Evolutionary conservation across 2,113 vertebrate genomes (phyloP).

Genomic region (Puma concolor): DNA sequence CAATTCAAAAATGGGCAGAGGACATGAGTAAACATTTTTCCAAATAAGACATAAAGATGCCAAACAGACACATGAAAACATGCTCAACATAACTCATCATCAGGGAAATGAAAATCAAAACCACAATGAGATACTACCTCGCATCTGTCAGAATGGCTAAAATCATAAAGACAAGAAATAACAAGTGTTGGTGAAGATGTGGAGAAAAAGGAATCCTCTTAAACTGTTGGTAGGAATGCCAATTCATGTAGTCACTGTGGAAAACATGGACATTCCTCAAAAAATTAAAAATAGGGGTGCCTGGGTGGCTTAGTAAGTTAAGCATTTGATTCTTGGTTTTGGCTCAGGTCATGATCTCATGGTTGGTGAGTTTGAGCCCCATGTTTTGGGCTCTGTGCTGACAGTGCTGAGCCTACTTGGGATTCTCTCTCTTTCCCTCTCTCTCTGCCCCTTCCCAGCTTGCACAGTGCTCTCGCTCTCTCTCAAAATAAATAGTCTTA

Average conservation of each 20-base stretch:
- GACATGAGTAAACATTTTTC: neutral
- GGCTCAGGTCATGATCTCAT: too few relatives aligned
- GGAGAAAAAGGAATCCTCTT: neutral
- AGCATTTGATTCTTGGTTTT: too few relatives aligned
- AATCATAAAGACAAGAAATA: neutral
- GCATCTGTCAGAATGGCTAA: neutral
- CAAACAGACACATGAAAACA: neutral
- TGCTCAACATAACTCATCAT: neutral
- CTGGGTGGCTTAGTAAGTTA: too few relatives aligned
- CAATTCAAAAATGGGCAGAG: neutral
- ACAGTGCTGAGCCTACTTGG: too few relatives aligned
- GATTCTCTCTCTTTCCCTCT: too few relatives aligned
- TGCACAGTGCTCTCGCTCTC: too few relatives aligned
- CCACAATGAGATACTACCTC: neutral
- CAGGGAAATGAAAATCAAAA: too few relatives aligned
- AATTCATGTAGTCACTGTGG: neutral
- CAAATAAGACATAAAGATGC: neutral
- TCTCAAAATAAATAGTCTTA: too few relatives aligned
- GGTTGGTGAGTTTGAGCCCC: too few relatives aligned
- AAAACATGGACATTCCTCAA: neutral
- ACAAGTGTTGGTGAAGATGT: neutral
- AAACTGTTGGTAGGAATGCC: neutral
- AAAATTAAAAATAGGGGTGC: neutral
- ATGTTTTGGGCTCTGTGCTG: too few relatives aligned
- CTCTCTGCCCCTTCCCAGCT: too few relatives aligned